phyloP scores from a whole-genome alignment of 2,113 vertebrate species.

The Micronisus gabar region DNA sequence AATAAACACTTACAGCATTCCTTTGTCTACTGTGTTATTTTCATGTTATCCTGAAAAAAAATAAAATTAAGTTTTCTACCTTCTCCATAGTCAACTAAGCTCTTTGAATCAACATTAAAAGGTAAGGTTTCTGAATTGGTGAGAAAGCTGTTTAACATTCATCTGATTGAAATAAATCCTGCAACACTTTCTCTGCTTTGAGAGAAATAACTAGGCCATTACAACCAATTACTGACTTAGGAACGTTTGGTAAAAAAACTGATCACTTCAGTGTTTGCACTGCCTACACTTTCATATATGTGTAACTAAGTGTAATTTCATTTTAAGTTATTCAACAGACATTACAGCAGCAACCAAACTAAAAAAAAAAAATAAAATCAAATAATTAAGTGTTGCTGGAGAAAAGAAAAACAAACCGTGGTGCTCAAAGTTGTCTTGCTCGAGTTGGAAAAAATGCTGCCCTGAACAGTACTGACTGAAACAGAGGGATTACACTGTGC shows the following conservation, averaged over 20 bases:
- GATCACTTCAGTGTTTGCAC: neutral
- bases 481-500: neutral
- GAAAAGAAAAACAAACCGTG: neutral
- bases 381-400: neutral
- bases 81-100: slow-evolving; percentile 6
- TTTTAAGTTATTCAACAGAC: neutral
- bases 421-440: neutral
- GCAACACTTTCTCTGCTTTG: slow-evolving; percentile 16
- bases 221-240: slow-evolving; percentile 12
- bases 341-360: neutral
- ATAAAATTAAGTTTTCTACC: neutral
- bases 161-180: slow-evolving; percentile 41
- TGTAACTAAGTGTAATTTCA: neutral
- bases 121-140: slow-evolving; percentile 27
- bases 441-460: neutral
- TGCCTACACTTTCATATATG: neutral
- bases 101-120: slow-evolving; percentile 55
- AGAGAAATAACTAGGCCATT: slow-evolving; percentile 35
- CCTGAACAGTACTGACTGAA: neutral
- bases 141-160: slow-evolving; percentile 50
- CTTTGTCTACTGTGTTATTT: slow-evolving; percentile 53
- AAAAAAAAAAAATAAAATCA: neutral
- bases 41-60: slow-evolving; percentile 15
- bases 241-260: neutral
- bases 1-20: slow-evolving; percentile 55